Evolutionary conservation across 1,140 invertebrate species (phyloP), one percentile per base, ranked within the genome.

Genomic region (Hypothenemus hampei): DNA sequence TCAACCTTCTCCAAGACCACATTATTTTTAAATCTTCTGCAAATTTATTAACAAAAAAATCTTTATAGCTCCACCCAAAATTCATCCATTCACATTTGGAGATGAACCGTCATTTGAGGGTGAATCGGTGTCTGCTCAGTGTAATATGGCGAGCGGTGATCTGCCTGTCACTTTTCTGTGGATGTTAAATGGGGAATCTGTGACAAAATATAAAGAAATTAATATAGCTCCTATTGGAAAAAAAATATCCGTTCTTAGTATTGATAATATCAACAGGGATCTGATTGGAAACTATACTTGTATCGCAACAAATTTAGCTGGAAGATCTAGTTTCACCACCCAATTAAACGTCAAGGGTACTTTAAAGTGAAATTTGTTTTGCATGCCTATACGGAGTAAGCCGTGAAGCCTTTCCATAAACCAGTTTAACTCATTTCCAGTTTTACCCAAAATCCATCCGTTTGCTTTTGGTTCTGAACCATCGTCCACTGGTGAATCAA

Each of bases 251-350:
- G 76, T 89, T 61, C 72, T 95, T 49, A 82, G 81, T 21, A 91
- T 93, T 57, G 81, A 86, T 55, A 80, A 82, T 8, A 41, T 57
- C 19, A 41, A 21, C 24, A 82, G 85, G 41, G 78, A 80, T 86
- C 87, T 31, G 90, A 88, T 75, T 19, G 84, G 84, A 24, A 76
- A 81, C 57, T 87, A 84, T 69, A 81, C 80, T 56, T 87, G 84
- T 72, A 78, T 79, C 33, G 86, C 82, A 59, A 78, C 78, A 46
- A 89, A 89, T 78, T 31, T 87, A 19, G 85, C 83, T 58, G 85
- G 84, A 52, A 72, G 72, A 58, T 78, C 78, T 40, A 82, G 78
- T 65, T 81, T 83, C 66, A 81, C 83, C 33, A 76, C 84, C 24
- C 74, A 74, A 62, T 73, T 89, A 65, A 78, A 81, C 68, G 81